Base-by-base conservation (phyloP, 2,888 invertebrate genomes). In the Drosophila mettleri region DNA sequence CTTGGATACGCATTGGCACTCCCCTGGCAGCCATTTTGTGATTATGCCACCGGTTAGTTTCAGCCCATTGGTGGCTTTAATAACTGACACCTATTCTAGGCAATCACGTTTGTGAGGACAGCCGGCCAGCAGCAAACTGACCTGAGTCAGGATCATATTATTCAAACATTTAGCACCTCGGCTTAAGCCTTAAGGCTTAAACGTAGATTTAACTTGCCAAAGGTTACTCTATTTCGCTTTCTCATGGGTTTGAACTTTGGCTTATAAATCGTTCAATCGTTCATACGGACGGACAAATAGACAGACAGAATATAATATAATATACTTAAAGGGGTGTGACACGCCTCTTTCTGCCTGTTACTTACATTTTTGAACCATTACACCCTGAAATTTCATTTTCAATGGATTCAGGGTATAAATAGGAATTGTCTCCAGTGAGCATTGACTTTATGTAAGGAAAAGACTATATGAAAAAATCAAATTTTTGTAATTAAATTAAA, bases 31-130 rank as follows among this genome's bases (percentile, higher is more conserved):
- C 34, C 61, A 66, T 66, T 71, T 58, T 52, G 58, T 66, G 46
- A 76, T 74, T 62, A 71, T 62, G 62, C 53, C 43, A 34, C 29
- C 43, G 41, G 58, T 46, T 61, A 36, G 41, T 58, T 58, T 27
- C 6, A 41, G 12, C 10, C 46, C 16, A 31, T 10, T 24, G 24
- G 46, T 59, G 14, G 68, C 67, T 61, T 67, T 76, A 78, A 81
- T 74, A 67, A 53, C 69, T 69, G 76, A 80, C 80, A 83, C 79
- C 76, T 79, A 71, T 67, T 65, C 66, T 41, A 62, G 61, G 67
- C 75, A 81, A 70, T 85, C 75, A 67, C 67, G 53, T 48, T 54
- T n/a, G 39, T 49, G 34, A 14, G 34, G 14, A 22, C 41, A 41
- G 41, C 54, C 41, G 22, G 41, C 54, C 41, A 31, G 12, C 22